Base-by-base conservation (phyloP, 2,797 vertebrate genomes). In the Podarcis siculus region DNA sequence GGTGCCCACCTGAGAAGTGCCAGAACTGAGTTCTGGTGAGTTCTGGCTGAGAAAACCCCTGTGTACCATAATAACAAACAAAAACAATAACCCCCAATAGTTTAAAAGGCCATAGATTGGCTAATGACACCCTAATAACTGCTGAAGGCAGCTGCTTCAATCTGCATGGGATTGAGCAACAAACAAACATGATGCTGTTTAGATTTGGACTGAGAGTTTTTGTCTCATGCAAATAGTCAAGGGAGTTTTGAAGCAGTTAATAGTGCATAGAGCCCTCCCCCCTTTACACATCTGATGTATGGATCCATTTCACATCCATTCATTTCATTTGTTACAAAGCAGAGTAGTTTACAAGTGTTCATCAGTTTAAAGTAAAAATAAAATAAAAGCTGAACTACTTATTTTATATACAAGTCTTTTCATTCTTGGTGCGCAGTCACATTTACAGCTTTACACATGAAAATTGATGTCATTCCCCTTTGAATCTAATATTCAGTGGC, bases 401-500 rank as follows among this genome's bases (percentile, higher is more conserved):
- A 12, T 61, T 71, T 69, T 79, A 83, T 6, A 79, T 21, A 39
- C 25, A 71, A 58, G 4, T 80, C 9, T 4, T 86, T n/a, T 90
- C n/a, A 55, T 89, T 42, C 79, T 45, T 92, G 87, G 71, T 82
- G 76, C 93, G 45, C 30, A 86, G 78, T 91, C 88, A 73, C 13
- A 64, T 85, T 82, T 87, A 30, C 69, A 89, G 49, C 79, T 92
- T 82, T 79, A 84, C 23, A 78, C 67, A 61, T 79, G 35, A 66
- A 90, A 55, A 49, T 5, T 90, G 66, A 30, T 19, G 42, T 84
- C 82, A 88, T 19, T 78, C 89, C 91, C 85, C 87, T 86, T 49
- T 89, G 61, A 69, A 93, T 95, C 82, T 90, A 83, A 92, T 94
- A 91, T 92, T 83, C 61, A 80, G 55, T 69, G 58, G 64, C 86